Evolutionary conservation across 2,113 vertebrate species (phyloP), one percentile per base, ranked within the genome.

Genomic region (Dendrocopos noguchii): DNA sequence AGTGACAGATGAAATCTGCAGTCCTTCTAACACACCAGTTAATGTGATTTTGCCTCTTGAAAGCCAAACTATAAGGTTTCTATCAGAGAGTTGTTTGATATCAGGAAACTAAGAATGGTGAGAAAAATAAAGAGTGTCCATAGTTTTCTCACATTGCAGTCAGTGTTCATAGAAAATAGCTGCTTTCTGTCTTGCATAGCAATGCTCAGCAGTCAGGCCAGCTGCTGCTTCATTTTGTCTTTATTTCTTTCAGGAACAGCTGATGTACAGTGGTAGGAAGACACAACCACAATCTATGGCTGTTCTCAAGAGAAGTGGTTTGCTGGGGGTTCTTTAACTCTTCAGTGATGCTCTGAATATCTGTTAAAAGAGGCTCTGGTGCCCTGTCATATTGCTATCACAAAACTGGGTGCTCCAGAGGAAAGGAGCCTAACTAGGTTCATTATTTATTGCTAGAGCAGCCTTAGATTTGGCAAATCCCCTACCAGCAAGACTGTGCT

Each of bases 1-100:
- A 89, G 91, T 93, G 92, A 92, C 88, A 94, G 94, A 93, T 94
- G 87, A 96, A 96, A 96, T 95, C 91, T 94, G 88, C 87, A 96
- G 83, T 77, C 78, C 92, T 84, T 95, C 92, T 70, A 91, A 88
- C 74, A 56, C 63, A 93, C 50, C n/a, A 92, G 80, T 85, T 87
- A 67, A 63, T 90, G 78, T 70, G 92, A 88, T 88, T 94, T 93
- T 80, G 84, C 91, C 75, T 90, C 89, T 93, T 89, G 78, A 92
- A 94, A 92, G 84, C 81, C 91, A 66, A 87, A 84, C 67, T 92
- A 10, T 71, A 77, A 84, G 72, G 89, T 95, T 93, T 91, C 94
- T 91, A 47, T 84, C 77, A 80, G 68, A 91, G 88, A 87, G 74
- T 77, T 82, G 78, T 79, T 89, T 84, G 88, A 92, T 89, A 96